Evolutionary conservation across 2,113 vertebrate species (phyloP).

Genomic region (Campylomormyrus numenius): DNA sequence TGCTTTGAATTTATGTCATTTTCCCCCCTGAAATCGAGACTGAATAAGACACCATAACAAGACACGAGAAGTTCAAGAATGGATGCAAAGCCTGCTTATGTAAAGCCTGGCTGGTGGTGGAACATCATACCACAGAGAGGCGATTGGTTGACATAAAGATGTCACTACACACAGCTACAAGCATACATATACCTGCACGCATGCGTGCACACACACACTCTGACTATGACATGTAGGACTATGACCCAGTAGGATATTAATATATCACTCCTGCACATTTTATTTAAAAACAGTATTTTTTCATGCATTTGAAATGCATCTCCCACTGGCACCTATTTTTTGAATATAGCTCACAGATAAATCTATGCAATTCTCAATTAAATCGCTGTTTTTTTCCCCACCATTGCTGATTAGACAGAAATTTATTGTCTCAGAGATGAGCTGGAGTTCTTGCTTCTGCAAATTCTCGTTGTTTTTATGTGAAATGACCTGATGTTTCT

Average conservation of each 20-base stretch:
- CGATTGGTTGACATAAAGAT: not conserved
- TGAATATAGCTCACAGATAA: not conserved
- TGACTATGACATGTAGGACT: not conserved
- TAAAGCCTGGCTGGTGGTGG: not conserved
- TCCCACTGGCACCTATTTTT: not conserved
- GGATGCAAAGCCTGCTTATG: not conserved
- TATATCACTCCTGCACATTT: not conserved
- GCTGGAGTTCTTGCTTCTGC: slow-evolving; percentile 1
- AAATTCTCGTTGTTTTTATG: slow-evolving; percentile 23
- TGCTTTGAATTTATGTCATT: slow-evolving; percentile 24
- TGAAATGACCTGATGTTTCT: slow-evolving; percentile 6
- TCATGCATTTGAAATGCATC: not conserved
- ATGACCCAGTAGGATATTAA: not conserved
- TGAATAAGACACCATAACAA: not conserved
- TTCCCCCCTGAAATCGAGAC: slow-evolving; percentile 21
- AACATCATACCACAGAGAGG: not conserved
- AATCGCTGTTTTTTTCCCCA: not conserved
- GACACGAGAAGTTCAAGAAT: not conserved
- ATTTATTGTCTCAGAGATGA: slow-evolving; percentile 1
- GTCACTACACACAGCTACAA: not conserved
- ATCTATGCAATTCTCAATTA: not conserved
- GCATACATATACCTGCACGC: not conserved
- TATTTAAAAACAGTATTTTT: not conserved
- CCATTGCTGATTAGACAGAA: slow-evolving; percentile 8
- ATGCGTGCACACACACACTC: too few relatives aligned